Evolutionary conservation across 2,888 invertebrate genomes (phyloP).

Genomic region (Punctoribates punctum): DNA sequence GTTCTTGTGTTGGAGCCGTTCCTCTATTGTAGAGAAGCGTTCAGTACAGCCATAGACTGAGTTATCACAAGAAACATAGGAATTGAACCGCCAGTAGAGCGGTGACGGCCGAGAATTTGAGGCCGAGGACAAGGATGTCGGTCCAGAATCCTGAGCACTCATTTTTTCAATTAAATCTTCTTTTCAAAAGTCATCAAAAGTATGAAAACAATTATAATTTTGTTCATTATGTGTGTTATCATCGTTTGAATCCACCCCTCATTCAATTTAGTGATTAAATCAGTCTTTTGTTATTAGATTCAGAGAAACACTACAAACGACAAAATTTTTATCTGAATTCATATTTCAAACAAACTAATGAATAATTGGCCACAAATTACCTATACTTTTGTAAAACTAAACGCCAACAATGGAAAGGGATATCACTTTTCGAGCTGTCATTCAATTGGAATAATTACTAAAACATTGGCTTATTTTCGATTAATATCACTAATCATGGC

Average conservation of each 20-base stretch:
- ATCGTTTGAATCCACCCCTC: slow-evolving; percentile 6
- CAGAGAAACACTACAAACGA: background rate
- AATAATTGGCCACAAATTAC: no score
- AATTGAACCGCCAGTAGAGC: background rate
- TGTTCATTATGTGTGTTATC: background rate
- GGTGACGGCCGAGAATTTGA: background rate
- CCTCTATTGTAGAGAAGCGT: background rate
- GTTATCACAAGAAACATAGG: background rate
- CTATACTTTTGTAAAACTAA: no score
- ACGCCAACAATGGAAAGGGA: no score
- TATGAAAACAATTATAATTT: no score
- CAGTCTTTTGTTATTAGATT: background rate
- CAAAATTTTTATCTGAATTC: background rate
- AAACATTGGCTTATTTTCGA: no score
- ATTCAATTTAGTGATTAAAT: background rate
- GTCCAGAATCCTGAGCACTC: background rate
- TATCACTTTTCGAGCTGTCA: no score
- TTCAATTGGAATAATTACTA: no score
- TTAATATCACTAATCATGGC: no score
- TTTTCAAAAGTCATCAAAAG: no score
- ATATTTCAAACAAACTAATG: no score
- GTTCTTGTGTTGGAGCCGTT: slow-evolving; percentile 2
- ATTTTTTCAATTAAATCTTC: background rate
- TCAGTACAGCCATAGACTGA: background rate
- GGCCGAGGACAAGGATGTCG: background rate